A percentile compares a stretch with the other conserved stretches of the same genome.
Evolutionary conservation across 2,888 invertebrate species (phyloP).

Genomic region (Dorcus parallelipipedus): DNA sequence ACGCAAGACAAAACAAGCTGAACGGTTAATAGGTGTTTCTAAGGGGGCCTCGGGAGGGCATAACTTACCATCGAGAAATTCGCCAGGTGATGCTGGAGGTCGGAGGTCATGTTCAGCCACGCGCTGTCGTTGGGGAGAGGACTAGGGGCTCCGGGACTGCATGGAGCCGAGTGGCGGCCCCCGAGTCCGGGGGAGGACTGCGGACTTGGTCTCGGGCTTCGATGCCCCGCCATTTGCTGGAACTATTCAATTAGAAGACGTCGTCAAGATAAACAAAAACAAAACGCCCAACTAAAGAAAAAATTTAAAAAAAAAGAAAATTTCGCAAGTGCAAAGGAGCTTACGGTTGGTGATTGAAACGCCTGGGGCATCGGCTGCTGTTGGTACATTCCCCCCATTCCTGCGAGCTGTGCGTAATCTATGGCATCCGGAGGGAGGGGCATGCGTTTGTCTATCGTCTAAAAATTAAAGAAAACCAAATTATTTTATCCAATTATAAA

Average conservation of each 20-base stretch:
- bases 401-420: slow-evolving; percentile 50
- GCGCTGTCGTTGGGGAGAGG: slow-evolving; percentile 57
- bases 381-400: slow-evolving; percentile 51
- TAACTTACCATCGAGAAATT: slow-evolving; percentile 87
- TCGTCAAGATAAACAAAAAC: no score
- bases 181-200: slow-evolving; percentile 58
- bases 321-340: slow-evolving; percentile 14
- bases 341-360: slow-evolving; percentile 61
- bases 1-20: slow-evolving; percentile 25
- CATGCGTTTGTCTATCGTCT: slow-evolving; percentile 50
- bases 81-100: slow-evolving; percentile 88
- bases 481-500: background rate
- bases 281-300: no score
- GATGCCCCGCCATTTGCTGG: slow-evolving; percentile 49
- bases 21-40: slow-evolving; percentile 3
- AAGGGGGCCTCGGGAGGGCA: background rate
- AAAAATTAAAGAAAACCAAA: background rate
- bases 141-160: slow-evolving; percentile 56
- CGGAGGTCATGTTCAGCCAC: slow-evolving; percentile 58
- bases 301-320: background rate
- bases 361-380: slow-evolving; percentile 54
- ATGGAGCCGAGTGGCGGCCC: slow-evolving; percentile 59
- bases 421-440: slow-evolving; percentile 45
- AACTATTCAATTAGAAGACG: slow-evolving; percentile 27
- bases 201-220: slow-evolving; percentile 58